These are phyloP conservation scores for Lamproptera curius DNA, from an alignment of 2,888 invertebrate genomes.

Conservation along the genomic window DNA sequence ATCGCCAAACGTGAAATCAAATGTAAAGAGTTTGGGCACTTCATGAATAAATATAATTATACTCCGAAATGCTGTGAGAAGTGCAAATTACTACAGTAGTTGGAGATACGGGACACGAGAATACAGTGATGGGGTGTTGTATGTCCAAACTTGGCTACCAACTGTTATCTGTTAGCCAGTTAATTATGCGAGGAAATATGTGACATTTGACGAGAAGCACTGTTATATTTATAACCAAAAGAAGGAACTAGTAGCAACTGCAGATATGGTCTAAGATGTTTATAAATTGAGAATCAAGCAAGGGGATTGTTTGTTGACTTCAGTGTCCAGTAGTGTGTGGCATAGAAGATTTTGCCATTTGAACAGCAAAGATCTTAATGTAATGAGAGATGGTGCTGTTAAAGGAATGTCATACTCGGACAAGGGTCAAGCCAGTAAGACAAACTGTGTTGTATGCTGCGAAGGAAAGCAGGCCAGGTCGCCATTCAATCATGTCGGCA, in stretches of 20 bases:
- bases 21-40: conserved; percentile 14
- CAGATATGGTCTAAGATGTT: conserved; percentile 13
- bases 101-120: conserved; percentile 14
- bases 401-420: conserved; percentile 18
- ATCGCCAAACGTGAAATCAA: background rate
- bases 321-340: too few relatives aligned
- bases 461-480: conserved; percentile 2
- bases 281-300: too few relatives aligned
- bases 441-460: too few relatives aligned
- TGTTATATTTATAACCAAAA: too few relatives aligned
- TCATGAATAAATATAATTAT: conserved; percentile 11
- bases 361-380: conserved; percentile 21
- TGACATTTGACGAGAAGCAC: conserved; percentile 17
- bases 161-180: conserved; percentile 26
- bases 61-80: conserved; percentile 13
- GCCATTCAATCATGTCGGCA: conserved; percentile 1
- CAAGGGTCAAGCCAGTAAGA: conserved; percentile 7
- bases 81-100: conserved; percentile 17
- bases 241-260: conserved; percentile 11
- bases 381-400: conserved; percentile 22
- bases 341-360: background rate
- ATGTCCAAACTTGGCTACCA: background rate
- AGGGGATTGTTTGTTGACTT: too few relatives aligned
- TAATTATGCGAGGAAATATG: conserved; percentile 3
- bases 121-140: conserved; percentile 15